A percentile compares a stretch with the other conserved stretches of the same genome.
Conservation (phyloP, 2,113 vertebrate species). For the Romanogobio albipinnatus region DNA sequence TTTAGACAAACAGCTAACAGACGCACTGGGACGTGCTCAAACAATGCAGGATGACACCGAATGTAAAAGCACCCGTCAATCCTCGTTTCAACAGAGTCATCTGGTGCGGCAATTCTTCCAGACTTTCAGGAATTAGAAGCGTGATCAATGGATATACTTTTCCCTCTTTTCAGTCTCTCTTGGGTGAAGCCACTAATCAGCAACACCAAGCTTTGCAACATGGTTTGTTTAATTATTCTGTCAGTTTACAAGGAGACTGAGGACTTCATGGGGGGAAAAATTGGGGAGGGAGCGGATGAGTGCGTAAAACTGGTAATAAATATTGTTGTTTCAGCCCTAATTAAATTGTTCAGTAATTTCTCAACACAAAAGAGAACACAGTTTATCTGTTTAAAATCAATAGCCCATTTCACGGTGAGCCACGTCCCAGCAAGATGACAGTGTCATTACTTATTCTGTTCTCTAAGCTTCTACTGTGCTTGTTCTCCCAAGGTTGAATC, state of each 20-base stretch:
- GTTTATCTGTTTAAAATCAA: slow-evolving; percentile 64
- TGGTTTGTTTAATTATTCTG: slow-evolving; percentile 37
- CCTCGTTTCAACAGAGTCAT: slow-evolving; percentile 60
- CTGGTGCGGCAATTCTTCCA: slow-evolving; percentile 54
- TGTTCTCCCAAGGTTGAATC: slow-evolving; percentile 59
- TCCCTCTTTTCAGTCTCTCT: slow-evolving; percentile 5
- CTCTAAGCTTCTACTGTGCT: slow-evolving; percentile 34
- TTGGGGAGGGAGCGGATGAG: background rate
- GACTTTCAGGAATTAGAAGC: slow-evolving; percentile 52
- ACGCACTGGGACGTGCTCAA: slow-evolving; percentile 53
- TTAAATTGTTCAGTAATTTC: slow-evolving; percentile 62
- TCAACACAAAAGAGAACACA: slow-evolving; percentile 54
- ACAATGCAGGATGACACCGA: slow-evolving; percentile 55
- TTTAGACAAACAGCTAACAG: slow-evolving; percentile 59
- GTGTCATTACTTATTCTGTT: slow-evolving; percentile 59
- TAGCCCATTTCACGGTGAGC: slow-evolving; percentile 60
- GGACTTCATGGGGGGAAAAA: slow-evolving; percentile 21
- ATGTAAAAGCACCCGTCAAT: slow-evolving; percentile 52
- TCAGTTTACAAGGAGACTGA: slow-evolving; percentile 42
- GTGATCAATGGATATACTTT: slow-evolving; percentile 45
- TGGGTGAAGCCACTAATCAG: slow-evolving; percentile 45
- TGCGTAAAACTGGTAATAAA: slow-evolving; percentile 40
- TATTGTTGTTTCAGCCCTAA: slow-evolving; percentile 50
- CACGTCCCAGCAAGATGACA: slow-evolving; percentile 52
- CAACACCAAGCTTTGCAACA: slow-evolving; percentile 35